Evolutionary conservation across 2,113 vertebrate species (phyloP).

Genomic region (Pantherophis guttatus): DNA sequence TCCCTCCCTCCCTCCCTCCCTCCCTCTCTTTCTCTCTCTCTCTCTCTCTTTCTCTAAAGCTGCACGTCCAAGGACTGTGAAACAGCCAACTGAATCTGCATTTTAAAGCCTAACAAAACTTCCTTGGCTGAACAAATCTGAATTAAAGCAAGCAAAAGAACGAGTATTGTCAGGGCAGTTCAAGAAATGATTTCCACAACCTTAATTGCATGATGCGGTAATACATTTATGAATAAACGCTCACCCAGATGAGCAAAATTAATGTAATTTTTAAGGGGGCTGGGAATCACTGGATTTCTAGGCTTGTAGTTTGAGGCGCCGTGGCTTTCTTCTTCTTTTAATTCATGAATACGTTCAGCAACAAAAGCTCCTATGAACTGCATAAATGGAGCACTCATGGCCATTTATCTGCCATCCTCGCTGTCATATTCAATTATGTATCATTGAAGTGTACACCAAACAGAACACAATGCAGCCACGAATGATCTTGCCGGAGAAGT

Average conservation of each 20-base stretch:
- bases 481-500: not conserved
- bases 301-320: not conserved
- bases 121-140: not conserved
- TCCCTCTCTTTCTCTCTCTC: not conserved
- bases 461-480: not conserved
- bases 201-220: constrained; percentile 41
- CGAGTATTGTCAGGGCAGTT: not conserved
- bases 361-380: not conserved
- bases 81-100: not conserved
- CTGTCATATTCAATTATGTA: not conserved
- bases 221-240: constrained; percentile 24
- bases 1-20: fast-evolving
- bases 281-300: not conserved
- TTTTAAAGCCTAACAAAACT: not conserved
- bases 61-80: not conserved
- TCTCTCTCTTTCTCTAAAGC: not conserved
- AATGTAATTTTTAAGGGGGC: constrained; percentile 20
- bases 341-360: not conserved
- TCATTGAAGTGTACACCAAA: constrained; percentile 4
- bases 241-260: constrained; percentile 24
- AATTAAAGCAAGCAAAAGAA: not conserved
- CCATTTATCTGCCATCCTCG: not conserved
- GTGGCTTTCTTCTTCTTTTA: not conserved
- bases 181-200: constrained; percentile 4
- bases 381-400: not conserved